Evolutionary conservation across 2,797 vertebrate species (phyloP).

Genomic region (Fratercula arctica): DNA sequence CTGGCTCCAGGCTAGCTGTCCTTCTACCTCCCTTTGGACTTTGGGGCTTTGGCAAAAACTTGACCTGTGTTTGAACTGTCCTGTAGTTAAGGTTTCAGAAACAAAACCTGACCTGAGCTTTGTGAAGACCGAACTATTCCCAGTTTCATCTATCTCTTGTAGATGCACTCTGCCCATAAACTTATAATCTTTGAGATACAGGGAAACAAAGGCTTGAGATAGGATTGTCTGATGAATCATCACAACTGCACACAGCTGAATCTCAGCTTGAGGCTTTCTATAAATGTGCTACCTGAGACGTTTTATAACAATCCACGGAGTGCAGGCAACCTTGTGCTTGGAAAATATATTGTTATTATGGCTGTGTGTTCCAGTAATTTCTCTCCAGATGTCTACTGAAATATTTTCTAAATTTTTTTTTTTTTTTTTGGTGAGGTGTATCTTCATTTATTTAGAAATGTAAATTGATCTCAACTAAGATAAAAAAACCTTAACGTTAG

Average conservation of each 20-base stretch:
- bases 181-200: background rate
- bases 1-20: background rate
- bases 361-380: background rate
- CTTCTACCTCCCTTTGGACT: background rate
- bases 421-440: background rate
- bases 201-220: slow-evolving; percentile 6
- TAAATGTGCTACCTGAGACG: background rate
- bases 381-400: background rate
- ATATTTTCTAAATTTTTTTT: background rate
- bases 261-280: background rate
- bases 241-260: background rate
- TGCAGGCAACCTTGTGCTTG: background rate
- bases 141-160: background rate
- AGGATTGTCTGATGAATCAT: background rate
- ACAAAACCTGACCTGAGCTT: background rate
- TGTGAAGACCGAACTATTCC: background rate
- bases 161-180: background rate
- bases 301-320: background rate
- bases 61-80: slow-evolving; percentile 47
- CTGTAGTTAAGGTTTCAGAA: background rate
- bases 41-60: background rate
- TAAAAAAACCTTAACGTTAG: background rate
- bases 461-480: background rate
- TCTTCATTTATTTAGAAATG: background rate
- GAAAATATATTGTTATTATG: background rate